phyloP scores from a whole-genome alignment of 2,888 invertebrate species.

The Diaphora mendica region DNA sequence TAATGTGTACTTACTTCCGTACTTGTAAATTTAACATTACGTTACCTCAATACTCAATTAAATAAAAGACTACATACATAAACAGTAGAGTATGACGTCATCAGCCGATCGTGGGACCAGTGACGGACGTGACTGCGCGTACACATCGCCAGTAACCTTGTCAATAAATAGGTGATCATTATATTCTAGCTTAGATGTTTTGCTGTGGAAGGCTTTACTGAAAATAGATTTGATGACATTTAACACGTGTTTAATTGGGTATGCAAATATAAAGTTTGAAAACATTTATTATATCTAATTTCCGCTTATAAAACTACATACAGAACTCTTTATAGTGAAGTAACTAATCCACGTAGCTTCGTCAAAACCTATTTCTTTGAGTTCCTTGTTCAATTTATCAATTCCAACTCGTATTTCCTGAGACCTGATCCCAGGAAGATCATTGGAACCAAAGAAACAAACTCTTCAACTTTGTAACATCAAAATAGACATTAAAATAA shows the following conservation, averaged over 20 bases:
- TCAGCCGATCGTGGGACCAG: constrained; percentile 45
- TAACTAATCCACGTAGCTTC: no score
- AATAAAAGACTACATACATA: constrained; percentile 18
- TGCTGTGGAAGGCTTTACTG: constrained; percentile 2
- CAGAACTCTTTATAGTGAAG: no score
- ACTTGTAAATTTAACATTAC: constrained; percentile 25
- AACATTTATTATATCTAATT: no score
- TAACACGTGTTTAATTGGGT: not conserved
- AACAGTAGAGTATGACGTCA: constrained; percentile 36
- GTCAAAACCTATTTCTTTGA: no score
- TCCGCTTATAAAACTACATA: no score
- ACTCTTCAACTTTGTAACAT: no score
- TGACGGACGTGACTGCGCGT: constrained; percentile 43
- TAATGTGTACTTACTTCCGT: constrained; percentile 16
- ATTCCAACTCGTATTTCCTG: no score
- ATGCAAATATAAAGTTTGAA: not conserved
- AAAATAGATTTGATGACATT: not conserved
- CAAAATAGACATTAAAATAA: no score
- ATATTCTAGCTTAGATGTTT: constrained; percentile 7
- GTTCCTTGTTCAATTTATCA: no score
- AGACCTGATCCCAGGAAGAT: no score
- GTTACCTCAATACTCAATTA: constrained; percentile 19
- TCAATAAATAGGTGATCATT: constrained; percentile 25
- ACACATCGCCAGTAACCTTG: constrained; percentile 41
- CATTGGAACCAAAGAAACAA: no score